Base-by-base conservation (phyloP, 2,888 invertebrate species). In the Zonitis immaculata region DNA sequence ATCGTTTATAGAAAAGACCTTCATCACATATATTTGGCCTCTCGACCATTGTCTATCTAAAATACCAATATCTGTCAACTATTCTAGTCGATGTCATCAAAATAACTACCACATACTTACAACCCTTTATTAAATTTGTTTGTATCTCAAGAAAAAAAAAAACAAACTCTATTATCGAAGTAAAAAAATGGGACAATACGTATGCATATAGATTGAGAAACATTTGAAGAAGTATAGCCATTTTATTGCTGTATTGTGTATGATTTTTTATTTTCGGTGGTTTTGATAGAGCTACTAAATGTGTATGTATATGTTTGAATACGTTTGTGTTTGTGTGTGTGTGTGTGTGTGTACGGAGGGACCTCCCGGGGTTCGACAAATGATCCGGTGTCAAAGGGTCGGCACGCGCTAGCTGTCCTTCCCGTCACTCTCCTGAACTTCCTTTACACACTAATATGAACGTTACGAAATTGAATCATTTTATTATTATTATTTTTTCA, bases 321-420 rank as follows among this genome's bases (percentile, higher is more conserved):
- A 32, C 16, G n/a, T 44, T 44, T 44, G 27, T 27, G 14, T 43
- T 1, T 60, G 56, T 61, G 52, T 54, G 54, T 61, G 59, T 58
- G 63, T 63, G 63, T 60, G 51, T 58, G 55, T 59, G 54, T 51
- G 64, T 58, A 57, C 45, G 52, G 44, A 54, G 58, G 61, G 62
- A 63, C 64, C 65, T 67, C 66, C 66, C 62, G 63, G 63, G 63
- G 62, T 56, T 59, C 62, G 67, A 71, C 70, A 71, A 71, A 71
- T 71, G 70, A 67, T 63, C 66, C 63, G 62, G 68, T 69, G 71
- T 71, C 71, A 68, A 67, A 60, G 70, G 71, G 71, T 67, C 68
- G 66, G 67, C 70, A 68, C 68, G 71, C 66, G 68, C 61, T 59
- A 56, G 60, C 59, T 61, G 61, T 63, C 65, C 64, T 26, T 47